Percentiles rank a stretch among this genome's conserved stretches.
These are phyloP conservation scores for Oscheius myriophilus DNA, from an alignment of 2,888 invertebrate species.

Conservation along the genomic window DNA sequence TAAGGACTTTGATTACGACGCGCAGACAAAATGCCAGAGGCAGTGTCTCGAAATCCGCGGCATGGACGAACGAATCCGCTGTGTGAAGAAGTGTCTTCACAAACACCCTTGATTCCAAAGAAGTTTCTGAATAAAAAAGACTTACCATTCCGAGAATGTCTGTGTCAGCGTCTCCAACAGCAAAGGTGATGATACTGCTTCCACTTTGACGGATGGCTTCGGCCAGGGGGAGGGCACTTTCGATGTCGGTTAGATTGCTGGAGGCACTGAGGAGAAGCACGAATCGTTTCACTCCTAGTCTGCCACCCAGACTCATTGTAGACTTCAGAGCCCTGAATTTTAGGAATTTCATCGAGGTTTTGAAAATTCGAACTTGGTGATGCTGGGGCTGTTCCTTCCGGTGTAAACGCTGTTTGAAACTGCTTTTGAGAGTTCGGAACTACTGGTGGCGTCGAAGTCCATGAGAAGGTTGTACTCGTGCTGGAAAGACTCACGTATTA, in stretches of 20 bases:
- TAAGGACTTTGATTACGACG: slow-evolving; percentile 6
- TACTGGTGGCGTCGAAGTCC: slow-evolving; percentile 36
- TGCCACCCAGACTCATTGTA: slow-evolving; percentile 1
- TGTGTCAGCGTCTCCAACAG: slow-evolving; percentile 12
- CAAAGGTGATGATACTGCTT: slow-evolving; percentile 11
- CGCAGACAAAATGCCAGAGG: slow-evolving; percentile 6
- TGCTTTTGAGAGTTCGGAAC: slow-evolving; percentile 21
- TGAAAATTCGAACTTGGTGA: slow-evolving; percentile 6
- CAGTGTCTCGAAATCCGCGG: not conserved
- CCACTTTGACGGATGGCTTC: not conserved
- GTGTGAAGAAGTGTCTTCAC: slow-evolving; percentile 9
- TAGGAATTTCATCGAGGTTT: not conserved
- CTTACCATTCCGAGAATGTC: slow-evolving; percentile 17
- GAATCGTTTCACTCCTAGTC: slow-evolving; percentile 12
- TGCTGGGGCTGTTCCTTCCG: slow-evolving; percentile 17
- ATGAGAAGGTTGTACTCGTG: slow-evolving; percentile 38
- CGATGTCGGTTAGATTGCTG: slow-evolving; percentile 14
- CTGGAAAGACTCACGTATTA: slow-evolving; percentile 24
- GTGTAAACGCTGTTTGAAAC: slow-evolving; percentile 4
- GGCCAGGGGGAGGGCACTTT: slow-evolving; percentile 8
- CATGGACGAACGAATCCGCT: not conserved
- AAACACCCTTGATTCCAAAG: not conserved
- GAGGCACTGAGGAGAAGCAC: slow-evolving; percentile 15
- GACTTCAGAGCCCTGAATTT: slow-evolving; percentile 20
- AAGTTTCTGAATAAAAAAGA: not conserved